These are phyloP conservation scores for Puma concolor DNA, from an alignment of 2,113 vertebrate genomes.

Conservation along the genomic window DNA sequence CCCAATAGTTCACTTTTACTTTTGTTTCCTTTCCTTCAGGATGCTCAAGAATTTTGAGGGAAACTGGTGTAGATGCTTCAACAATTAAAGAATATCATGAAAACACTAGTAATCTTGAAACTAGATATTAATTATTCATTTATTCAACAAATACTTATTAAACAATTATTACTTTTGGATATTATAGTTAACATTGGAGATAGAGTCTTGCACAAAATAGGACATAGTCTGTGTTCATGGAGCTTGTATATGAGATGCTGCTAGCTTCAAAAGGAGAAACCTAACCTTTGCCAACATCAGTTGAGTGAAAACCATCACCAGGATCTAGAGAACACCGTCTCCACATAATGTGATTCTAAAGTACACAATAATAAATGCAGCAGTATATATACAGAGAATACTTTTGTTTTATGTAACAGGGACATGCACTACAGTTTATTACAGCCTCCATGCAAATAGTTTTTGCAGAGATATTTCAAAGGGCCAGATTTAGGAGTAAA, in stretches of 20 bases:
- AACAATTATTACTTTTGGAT: not conserved
- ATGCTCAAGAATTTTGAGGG: not conserved
- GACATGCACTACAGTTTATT: not conserved
- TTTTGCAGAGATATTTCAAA: conserved; percentile 38
- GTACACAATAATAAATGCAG: not conserved
- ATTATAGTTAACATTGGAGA: not conserved
- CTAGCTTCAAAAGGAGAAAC: not conserved
- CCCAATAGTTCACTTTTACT: no score
- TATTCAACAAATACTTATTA: not conserved
- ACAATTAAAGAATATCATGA: not conserved
- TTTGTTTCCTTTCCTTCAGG: no score
- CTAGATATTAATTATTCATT: not conserved
- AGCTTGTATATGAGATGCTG: not conserved
- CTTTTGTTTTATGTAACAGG: conserved; percentile 24
- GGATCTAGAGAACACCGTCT: not conserved
- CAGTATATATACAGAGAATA: not conserved
- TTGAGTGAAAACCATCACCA: not conserved
- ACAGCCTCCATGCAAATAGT: not conserved
- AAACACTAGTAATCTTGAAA: not conserved
- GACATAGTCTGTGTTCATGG: not conserved
- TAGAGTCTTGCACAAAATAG: not conserved
- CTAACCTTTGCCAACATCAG: not conserved
- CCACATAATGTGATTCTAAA: not conserved
- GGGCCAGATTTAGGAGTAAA: not conserved
- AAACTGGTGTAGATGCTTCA: not conserved